phyloP scores from a whole-genome alignment of 53 echinoderm and acorn worm genomes.

The Echinometra lucunter region DNA sequence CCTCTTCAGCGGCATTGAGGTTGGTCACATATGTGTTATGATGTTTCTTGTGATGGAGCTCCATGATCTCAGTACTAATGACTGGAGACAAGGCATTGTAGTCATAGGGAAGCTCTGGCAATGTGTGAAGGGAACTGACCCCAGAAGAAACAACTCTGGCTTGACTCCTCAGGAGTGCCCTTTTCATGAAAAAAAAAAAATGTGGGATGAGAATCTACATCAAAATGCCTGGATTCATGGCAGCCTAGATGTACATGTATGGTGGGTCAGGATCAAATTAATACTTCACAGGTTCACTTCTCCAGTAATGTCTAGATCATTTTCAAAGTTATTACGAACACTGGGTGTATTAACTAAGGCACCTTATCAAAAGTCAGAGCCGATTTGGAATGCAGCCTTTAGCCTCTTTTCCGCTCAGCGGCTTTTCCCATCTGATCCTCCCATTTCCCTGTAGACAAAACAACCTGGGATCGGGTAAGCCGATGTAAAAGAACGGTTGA shows the following conservation, averaged over 20 bases:
- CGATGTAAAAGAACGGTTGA: no score
- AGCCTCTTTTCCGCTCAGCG: no score
- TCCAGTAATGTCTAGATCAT: no score
- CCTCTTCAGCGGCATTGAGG: constrained; percentile 88
- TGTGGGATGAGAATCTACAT: not conserved
- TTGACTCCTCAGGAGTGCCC: constrained; percentile 34
- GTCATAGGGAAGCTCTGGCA: constrained; percentile 92
- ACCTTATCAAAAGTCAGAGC: no score
- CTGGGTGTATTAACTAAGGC: no score
- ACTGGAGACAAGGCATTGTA: constrained; percentile 88
- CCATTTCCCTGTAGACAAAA: no score
- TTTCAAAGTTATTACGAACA: no score
- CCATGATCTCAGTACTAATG: constrained; percentile 93
- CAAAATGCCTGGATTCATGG: not conserved
- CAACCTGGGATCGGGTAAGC: no score
- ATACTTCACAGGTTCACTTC: no score
- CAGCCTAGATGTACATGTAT: not conserved
- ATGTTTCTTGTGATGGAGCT: constrained; percentile 98
- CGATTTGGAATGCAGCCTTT: no score
- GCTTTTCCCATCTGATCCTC: no score
- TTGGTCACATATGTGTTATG: constrained; percentile 96
- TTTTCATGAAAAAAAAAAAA: not conserved
- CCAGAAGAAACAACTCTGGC: not conserved
- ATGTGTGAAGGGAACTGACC: constrained; percentile 76
- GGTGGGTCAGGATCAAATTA: no score